Percentiles rank a stretch among this genome's conserved stretches.
Evolutionary conservation across 1,140 invertebrate species (phyloP).

Genomic region (Amyelois transitella): DNA sequence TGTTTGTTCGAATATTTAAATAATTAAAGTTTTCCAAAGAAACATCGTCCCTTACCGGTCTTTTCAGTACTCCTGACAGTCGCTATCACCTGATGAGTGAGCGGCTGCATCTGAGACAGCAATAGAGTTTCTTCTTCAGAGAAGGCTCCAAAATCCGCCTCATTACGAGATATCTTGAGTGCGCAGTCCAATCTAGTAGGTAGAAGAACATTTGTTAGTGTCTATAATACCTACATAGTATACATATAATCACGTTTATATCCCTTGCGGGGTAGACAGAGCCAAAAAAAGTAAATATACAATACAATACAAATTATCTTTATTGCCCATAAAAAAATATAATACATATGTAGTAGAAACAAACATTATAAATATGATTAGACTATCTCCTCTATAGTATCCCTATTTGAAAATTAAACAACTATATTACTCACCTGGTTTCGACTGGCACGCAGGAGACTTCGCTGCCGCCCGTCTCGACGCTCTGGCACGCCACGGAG

Average conservation of each 20-base stretch:
- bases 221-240: not conserved
- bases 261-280: not conserved
- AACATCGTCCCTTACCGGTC: not conserved
- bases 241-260: not conserved
- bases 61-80: conserved; percentile 63
- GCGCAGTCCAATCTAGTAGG: conserved; percentile 73
- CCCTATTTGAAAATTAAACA: not conserved
- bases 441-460: conserved; percentile 33
- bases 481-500: conserved; percentile 27
- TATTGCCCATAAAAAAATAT: too few species aligned
- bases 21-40: too few species aligned
- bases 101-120: conserved; percentile 63
- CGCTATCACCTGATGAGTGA: conserved; percentile 58
- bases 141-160: conserved; percentile 75
- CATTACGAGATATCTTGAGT: conserved; percentile 54
- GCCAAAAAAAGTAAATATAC: not conserved
- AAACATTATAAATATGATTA: too few species aligned
- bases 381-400: not conserved
- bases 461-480: conserved; percentile 44
- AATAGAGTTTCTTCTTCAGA: conserved; percentile 75
- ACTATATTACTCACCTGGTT: conserved; percentile 29
- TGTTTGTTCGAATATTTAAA: too few species aligned
- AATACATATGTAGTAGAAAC: too few species aligned
- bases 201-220: not conserved
- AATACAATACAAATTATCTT: not conserved